Base-by-base conservation (phyloP, 2,888 invertebrate genomes). In the Steromphala cineraria region DNA sequence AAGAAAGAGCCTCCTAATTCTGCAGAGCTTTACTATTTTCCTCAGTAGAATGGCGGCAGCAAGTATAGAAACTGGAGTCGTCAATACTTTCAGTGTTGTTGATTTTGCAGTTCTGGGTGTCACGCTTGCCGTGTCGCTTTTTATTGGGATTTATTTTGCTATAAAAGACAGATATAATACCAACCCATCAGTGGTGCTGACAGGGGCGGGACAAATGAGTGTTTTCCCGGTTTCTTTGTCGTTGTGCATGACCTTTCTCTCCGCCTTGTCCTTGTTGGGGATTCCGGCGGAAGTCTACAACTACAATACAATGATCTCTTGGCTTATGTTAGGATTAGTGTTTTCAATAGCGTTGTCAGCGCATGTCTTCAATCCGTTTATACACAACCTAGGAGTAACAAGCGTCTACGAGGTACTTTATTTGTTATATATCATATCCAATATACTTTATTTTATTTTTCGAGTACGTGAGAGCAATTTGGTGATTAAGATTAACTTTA, bases 101-200 rank as follows among this genome's bases (percentile, higher is more conserved):
- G 86, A 86, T 67, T 86, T 85, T 77, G 80, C 81, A 17, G 78
- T 87, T 24, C 85, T 87, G 74, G 81, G 76, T 53, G 24, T 80
- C 19, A 83, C 84, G 0, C 80, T 87, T 0, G 24, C 82, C 24
- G 75, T 85, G 17, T 85, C 87, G 0, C 81, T 82, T 24, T 80
- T 80, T 19, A 85, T 87, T 74, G 87, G 93, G 0, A 81, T 92
- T 28, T 92, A 88, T 83, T 93, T 90, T 87, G 93, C 95, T 91
- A 95, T 95, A 88, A 94, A 94, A 52, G 94, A 84, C 80, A 82
- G 94, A 87, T 94, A 94, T 84, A 93, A 94, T 90, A 95, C 85
- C 93, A 96, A 92, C 10, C 91, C 91, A 62, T 87, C 87, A 53
- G 92, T 93, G 75, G 89, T 93, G 67, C 86, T 93, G n/a, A 88